A percentile compares a stretch with the other conserved stretches of the same genome.
phyloP scores from a whole-genome alignment of 2,113 vertebrate genomes.

The Sterrhoptilus dennistouni region DNA sequence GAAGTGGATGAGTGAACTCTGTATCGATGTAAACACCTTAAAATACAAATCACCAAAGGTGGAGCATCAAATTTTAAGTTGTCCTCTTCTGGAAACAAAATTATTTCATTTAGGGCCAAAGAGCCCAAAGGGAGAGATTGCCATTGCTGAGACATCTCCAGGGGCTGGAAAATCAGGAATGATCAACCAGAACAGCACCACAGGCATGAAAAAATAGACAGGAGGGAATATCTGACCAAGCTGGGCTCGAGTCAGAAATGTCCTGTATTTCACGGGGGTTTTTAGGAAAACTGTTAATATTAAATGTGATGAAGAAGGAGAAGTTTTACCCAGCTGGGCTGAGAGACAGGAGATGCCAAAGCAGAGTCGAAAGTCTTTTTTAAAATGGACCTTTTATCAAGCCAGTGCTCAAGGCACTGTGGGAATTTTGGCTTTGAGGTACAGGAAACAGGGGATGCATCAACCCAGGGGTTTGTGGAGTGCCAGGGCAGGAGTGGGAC shows the following conservation, averaged over 20 bases:
- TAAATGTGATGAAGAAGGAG: neutral
- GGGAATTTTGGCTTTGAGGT: neutral
- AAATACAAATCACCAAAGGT: neutral
- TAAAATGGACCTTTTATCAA: neutral
- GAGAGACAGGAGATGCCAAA: neutral
- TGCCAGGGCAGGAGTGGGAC: neutral
- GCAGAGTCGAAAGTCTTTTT: neutral
- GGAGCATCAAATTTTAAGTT: neutral
- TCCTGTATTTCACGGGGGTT: neutral
- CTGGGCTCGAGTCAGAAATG: neutral
- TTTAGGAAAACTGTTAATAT: neutral
- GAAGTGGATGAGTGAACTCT: neutral
- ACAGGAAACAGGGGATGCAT: fast-evolving
- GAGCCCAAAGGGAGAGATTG: neutral
- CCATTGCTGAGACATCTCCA: neutral
- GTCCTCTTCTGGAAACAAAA: neutral
- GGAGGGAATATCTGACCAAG: neutral
- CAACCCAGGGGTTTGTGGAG: neutral
- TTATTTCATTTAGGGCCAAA: neutral
- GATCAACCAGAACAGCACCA: neutral
- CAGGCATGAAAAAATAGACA: neutral
- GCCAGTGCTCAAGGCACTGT: neutral
- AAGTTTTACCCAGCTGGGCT: neutral
- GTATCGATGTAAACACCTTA: neutral
- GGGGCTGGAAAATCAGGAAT: neutral